Evolutionary conservation across 2,113 vertebrate genomes (phyloP), one percentile per base, ranked within the genome.

Genomic region (Microcebus tavaratra): DNA sequence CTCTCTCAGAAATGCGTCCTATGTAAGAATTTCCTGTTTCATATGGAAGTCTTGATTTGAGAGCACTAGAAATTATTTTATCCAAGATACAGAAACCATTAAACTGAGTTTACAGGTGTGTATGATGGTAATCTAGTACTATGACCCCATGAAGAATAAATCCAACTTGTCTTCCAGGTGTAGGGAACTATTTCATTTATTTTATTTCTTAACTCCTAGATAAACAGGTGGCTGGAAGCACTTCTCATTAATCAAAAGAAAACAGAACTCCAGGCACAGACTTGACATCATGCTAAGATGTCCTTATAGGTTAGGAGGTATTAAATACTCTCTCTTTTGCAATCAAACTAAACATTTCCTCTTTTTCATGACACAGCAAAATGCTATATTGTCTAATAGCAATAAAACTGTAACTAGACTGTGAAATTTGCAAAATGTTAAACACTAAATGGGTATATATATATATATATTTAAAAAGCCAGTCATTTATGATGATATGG

Each of bases 181-280:
- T 86, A 48, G 29, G 63, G 39, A 95, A 53, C 12, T 75, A 94
- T 84, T 91, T 95, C 29, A 73, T 93, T 70, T 73, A 55, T 83
- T 90, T 95, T 72, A 29, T 88, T 76, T 82, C 9, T 36, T 63
- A 95, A 88, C 20, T 88, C 6, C 9, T 86, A 42, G 25, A 31
- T 65, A 88, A 93, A 89, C 5, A 89, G 55, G 36, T 88, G 20
- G 70, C 50, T 82, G 34, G 36, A 79, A 89, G 8, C 3, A 70
- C 8, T 95, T 94, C 39, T 82, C n/a, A 82, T 45, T 97, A 82
- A 53, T 89, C 29, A 93, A 93, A 79, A 34, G 83, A 48, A 81
- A 92, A 55, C 75, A 94, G 61, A 78, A 86, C 21, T 96, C 23
- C 25, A 94, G 75, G 12, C 14, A 67, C 39, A 95, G 13, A 61